phyloP scores from a whole-genome alignment of 2,113 vertebrate genomes.

The Ictalurus punctatus region DNA sequence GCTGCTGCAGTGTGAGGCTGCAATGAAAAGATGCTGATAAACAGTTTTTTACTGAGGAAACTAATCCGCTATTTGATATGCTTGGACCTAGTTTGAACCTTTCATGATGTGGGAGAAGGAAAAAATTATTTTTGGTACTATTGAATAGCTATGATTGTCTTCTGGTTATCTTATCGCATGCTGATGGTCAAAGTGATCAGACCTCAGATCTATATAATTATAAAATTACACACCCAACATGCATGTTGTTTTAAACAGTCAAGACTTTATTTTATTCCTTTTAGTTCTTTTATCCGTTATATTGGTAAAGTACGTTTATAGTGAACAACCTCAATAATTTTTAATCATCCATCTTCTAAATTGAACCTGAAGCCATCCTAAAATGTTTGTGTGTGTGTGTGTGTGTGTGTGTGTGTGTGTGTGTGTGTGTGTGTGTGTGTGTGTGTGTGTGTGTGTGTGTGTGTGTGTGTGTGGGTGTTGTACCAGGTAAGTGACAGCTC shows the following conservation, averaged over 20 bases:
- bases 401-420: constrained; percentile 4
- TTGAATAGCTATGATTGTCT: background rate
- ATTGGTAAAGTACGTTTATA: background rate
- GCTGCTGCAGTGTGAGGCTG: background rate
- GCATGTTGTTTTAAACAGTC: too few relatives aligned
- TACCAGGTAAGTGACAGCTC: constrained; percentile 34
- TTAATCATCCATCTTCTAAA: too few relatives aligned
- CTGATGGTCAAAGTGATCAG: too few relatives aligned
- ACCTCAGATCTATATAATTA: too few relatives aligned
- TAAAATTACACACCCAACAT: too few relatives aligned
- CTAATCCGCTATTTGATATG: background rate
- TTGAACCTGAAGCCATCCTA: background rate
- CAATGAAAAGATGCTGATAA: constrained; percentile 20
- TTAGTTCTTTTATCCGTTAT: too few relatives aligned
- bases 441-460: background rate
- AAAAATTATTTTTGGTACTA: background rate
- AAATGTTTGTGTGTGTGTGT: background rate
- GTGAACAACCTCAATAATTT: background rate
- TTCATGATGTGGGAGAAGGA: background rate
- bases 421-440: constrained; percentile 6
- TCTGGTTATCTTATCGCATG: background rate
- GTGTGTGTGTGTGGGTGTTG: constrained; percentile 4
- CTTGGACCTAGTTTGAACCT: background rate
- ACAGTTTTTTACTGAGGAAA: background rate
- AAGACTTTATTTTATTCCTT: too few relatives aligned